A percentile compares a stretch with the other conserved stretches of the same genome.
phyloP scores from a whole-genome alignment of 2,888 invertebrate species.

The Drosophila neutralis region DNA sequence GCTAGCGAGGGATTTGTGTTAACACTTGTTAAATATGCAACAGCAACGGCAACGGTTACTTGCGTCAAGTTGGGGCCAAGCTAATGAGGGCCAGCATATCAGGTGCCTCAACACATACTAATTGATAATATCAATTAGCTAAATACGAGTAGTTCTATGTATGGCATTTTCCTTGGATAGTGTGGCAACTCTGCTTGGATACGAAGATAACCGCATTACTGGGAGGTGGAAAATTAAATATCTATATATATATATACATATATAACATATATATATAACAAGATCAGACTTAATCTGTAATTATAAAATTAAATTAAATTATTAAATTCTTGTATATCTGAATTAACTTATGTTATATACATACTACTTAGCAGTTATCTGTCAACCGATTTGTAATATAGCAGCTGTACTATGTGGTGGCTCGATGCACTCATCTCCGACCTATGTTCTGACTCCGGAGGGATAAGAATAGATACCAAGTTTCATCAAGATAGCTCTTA shows the following conservation, averaged over 20 bases:
- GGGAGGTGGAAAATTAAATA: background rate
- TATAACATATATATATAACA: too few species aligned
- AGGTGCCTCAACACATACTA: constrained; percentile 15
- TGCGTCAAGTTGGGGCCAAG: constrained; percentile 16
- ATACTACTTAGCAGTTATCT: background rate
- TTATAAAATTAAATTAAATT: too few species aligned
- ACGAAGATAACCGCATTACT: background rate
- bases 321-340: background rate
- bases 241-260: background rate
- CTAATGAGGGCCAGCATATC: constrained; percentile 45
- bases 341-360: background rate
- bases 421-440: too few species aligned
- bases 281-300: background rate
- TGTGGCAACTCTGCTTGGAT: background rate
- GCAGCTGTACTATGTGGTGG: background rate
- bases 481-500: background rate
- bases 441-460: background rate
- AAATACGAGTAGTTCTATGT: background rate
- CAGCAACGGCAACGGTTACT: constrained; percentile 10
- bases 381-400: background rate
- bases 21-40: constrained; percentile 68
- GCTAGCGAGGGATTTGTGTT: constrained; percentile 60
- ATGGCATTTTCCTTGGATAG: background rate
- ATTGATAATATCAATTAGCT: constrained; percentile 32
- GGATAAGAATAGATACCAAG: background rate